A percentile compares a stretch with the other conserved stretches of the same genome.
Evolutionary conservation across 2,113 vertebrate genomes (phyloP).

Genomic region (Ceratotherium simum): DNA sequence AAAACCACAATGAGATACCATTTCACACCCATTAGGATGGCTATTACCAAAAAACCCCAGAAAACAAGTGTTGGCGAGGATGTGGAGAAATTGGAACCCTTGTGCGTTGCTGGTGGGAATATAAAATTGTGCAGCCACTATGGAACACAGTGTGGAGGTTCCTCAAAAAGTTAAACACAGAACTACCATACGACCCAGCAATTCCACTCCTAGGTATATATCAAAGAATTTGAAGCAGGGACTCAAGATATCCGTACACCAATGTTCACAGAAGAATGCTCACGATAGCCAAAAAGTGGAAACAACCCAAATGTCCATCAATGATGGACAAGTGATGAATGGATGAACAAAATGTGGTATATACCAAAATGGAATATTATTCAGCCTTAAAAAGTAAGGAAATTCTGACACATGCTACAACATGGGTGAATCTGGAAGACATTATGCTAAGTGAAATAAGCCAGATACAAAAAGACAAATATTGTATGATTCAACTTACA

Average conservation of each 20-base stretch:
- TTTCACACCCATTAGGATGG: neutral
- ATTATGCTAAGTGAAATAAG: neutral
- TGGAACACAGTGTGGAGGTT: neutral
- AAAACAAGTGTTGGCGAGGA: neutral
- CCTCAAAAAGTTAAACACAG: neutral
- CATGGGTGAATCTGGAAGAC: neutral
- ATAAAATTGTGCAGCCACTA: neutral
- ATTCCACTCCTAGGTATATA: neutral
- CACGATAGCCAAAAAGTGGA: neutral
- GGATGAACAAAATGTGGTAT: neutral
- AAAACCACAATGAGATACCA: neutral
- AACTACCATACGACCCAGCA: neutral
- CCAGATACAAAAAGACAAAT: neutral
- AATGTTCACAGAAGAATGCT: neutral
- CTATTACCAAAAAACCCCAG: neutral
- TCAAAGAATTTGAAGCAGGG: neutral
- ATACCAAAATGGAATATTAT: conserved; percentile 40
- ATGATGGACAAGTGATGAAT: neutral
- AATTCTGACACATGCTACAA: neutral
- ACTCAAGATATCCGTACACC: neutral
- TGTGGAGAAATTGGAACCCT: neutral
- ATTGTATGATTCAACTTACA: neutral
- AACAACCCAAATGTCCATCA: neutral
- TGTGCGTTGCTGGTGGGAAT: neutral
- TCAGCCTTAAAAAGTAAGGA: conserved; percentile 20